phyloP scores from a whole-genome alignment of 1,140 invertebrate genomes.

The Drosophila mayri region DNA sequence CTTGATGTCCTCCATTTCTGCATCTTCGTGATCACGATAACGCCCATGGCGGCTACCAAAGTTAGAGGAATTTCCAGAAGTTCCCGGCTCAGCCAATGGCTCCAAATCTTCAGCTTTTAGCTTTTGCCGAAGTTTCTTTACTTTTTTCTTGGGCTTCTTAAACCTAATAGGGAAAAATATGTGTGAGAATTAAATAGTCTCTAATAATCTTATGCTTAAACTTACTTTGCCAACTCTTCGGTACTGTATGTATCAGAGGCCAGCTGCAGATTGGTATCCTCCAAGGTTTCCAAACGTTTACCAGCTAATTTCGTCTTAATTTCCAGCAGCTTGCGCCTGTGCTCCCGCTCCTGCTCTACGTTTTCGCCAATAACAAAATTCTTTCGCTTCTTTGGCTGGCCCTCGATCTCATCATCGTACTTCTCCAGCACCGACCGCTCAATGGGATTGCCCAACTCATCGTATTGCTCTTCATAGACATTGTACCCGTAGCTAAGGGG shows the following conservation, averaged over 20 bases:
- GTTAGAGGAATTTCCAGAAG: slow-evolving; percentile 85
- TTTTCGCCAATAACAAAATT: slow-evolving; percentile 92
- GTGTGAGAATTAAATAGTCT: too few relatives aligned
- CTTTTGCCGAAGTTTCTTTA: slow-evolving; percentile 86
- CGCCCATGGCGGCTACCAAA: slow-evolving; percentile 86
- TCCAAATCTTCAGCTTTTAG: slow-evolving; percentile 88
- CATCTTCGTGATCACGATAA: slow-evolving; percentile 78
- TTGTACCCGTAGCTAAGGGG: slow-evolving; percentile 94
- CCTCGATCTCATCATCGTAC: slow-evolving; percentile 98
- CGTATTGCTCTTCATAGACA: slow-evolving; percentile 93
- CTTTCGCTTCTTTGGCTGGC: slow-evolving; percentile 88
- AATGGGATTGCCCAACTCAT: slow-evolving; percentile 91
- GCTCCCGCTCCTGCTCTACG: slow-evolving; percentile 85
- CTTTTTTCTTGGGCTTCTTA: slow-evolving; percentile 97
- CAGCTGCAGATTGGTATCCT: slow-evolving; percentile 88
- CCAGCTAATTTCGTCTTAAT: slow-evolving; percentile 88
- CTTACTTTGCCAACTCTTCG: slow-evolving; percentile 89
- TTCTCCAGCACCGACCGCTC: slow-evolving; percentile 92
- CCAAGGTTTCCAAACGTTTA: slow-evolving; percentile 91
- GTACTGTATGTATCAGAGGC: slow-evolving; percentile 96
- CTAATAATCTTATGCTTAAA: neutral
- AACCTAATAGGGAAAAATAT: slow-evolving; percentile 87
- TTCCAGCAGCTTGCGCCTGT: slow-evolving; percentile 85
- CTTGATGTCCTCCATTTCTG: slow-evolving; percentile 85
- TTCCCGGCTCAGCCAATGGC: slow-evolving; percentile 58